Evolutionary conservation across 2,797 vertebrate species (phyloP).

Genomic region (Enteromius trimaculatus): DNA sequence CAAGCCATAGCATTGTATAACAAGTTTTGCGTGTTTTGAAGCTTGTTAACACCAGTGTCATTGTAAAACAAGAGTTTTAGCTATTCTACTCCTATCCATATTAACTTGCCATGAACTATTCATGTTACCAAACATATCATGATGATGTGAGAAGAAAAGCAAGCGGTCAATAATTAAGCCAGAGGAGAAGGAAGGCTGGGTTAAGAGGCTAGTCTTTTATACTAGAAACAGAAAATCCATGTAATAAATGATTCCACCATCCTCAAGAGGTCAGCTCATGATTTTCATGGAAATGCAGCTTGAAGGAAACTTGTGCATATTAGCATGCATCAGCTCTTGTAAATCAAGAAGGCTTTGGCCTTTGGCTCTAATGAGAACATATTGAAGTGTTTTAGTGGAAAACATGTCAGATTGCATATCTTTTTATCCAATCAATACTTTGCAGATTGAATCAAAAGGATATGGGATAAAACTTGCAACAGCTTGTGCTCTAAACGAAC

Average conservation of each 20-base stretch:
- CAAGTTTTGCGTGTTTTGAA: background rate
- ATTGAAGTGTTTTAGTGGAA: constrained; percentile 28
- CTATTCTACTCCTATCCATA: background rate
- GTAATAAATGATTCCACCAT: constrained; percentile 75
- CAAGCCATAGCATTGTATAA: background rate
- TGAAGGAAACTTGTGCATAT: background rate
- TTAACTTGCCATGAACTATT: constrained; percentile 63
- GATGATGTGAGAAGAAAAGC: constrained; percentile 50
- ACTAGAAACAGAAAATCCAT: constrained; percentile 79
- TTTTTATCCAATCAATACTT: constrained; percentile 29
- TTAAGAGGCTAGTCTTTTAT: constrained; percentile 78
- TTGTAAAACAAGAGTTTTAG: background rate
- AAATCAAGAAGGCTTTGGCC: constrained; percentile 17
- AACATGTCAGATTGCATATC: constrained; percentile 13
- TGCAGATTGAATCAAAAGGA: constrained; percentile 20
- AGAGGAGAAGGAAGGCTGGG: constrained; percentile 76
- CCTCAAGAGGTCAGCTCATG: constrained; percentile 54
- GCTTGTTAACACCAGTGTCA: background rate
- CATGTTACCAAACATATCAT: constrained; percentile 76
- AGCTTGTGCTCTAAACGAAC: background rate
- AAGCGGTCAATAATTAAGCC: constrained; percentile 76
- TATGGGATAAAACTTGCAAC: constrained; percentile 27
- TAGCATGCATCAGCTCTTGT: constrained; percentile 11
- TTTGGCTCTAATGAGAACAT: constrained; percentile 26
- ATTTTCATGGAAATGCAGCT: constrained; percentile 58